Conservation (phyloP, 2,888 invertebrate genomes). For the Thereva unica region DNA sequence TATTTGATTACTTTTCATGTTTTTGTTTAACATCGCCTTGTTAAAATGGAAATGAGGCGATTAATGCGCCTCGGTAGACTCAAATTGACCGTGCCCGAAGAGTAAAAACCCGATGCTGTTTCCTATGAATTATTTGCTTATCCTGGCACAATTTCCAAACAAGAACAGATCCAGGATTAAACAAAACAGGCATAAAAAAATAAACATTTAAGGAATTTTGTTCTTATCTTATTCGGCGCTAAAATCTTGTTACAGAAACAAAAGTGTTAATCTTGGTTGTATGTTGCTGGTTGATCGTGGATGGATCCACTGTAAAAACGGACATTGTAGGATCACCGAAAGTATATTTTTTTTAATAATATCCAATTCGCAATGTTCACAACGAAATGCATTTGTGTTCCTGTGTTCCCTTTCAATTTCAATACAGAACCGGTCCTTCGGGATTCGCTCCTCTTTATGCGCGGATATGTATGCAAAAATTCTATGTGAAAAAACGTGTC, state of each 20-base stretch:
- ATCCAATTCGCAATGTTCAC: too few relatives aligned
- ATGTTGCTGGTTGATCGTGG: too few relatives aligned
- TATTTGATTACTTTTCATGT: constrained; percentile 28
- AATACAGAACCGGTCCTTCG: constrained; percentile 16
- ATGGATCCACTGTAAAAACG: too few relatives aligned
- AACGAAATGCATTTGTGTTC: too few relatives aligned
- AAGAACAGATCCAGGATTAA: too few relatives aligned
- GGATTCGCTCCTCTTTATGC: constrained; percentile 4
- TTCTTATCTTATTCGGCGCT: too few relatives aligned
- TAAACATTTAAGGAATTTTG: too few relatives aligned
- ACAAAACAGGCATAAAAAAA: too few relatives aligned
- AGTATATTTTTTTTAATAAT: too few relatives aligned
- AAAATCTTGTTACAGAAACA: too few relatives aligned
- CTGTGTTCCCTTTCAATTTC: constrained; percentile 22
- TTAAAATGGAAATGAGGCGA: constrained; percentile 43
- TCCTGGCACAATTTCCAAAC: neutral
- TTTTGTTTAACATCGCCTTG: constrained; percentile 39
- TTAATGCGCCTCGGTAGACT: constrained; percentile 34
- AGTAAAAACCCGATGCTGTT: constrained; percentile 13
- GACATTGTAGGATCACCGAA: too few relatives aligned
- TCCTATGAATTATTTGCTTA: constrained; percentile 13
- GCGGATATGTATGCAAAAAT: neutral
- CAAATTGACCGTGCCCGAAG: constrained; percentile 28
- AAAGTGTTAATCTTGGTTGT: too few relatives aligned
- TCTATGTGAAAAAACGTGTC: constrained; percentile 35